Evolutionary conservation across 1,140 invertebrate genomes (phyloP).

Genomic region (Ctenoplectra terminalis): DNA sequence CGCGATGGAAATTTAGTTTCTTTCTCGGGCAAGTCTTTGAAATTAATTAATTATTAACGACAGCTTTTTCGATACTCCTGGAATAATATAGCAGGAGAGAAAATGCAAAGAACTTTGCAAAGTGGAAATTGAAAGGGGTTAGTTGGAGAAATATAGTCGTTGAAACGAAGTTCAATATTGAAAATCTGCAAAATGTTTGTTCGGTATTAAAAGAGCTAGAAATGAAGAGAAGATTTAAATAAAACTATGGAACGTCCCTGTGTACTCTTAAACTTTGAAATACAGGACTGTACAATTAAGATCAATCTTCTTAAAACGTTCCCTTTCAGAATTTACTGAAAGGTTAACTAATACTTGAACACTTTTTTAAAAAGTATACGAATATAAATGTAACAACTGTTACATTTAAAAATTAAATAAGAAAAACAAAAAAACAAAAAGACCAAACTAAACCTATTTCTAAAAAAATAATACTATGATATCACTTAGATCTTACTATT

Average conservation of each 20-base stretch:
- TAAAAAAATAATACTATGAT: no score
- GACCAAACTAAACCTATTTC: neutral
- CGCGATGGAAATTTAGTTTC: neutral
- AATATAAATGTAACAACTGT: no score
- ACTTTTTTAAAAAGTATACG: neutral
- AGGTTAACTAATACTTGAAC: neutral
- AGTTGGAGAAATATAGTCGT: neutral
- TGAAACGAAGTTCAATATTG: neutral
- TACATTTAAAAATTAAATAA: no score
- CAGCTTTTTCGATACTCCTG: neutral
- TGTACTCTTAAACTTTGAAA: no score
- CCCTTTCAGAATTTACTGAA: neutral
- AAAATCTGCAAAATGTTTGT: neutral
- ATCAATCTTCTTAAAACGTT: constrained; percentile 2
- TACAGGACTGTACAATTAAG: no score
- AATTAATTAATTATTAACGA: neutral
- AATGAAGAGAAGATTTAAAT: no score
- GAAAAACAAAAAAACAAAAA: no score
- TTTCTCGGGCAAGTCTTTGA: neutral
- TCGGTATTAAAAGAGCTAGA: neutral
- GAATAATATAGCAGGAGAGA: neutral
- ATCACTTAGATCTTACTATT: no score
- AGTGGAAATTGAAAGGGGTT: no score
- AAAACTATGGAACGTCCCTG: no score
- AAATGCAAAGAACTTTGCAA: no score